Base-by-base conservation (phyloP, 2,888 invertebrate genomes). In the Ferdinandea cuprea region DNA sequence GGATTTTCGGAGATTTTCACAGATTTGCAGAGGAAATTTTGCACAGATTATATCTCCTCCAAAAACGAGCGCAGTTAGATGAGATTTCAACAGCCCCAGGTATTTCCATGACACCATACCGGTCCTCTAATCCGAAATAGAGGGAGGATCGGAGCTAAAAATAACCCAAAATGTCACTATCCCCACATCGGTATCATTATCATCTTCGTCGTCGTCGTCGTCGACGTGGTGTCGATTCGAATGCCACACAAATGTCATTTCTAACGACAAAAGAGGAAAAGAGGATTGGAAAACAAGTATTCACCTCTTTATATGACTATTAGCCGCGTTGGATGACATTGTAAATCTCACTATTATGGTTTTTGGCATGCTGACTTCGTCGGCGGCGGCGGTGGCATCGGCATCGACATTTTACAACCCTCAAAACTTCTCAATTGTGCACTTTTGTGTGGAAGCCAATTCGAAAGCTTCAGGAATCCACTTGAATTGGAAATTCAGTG, bases 21-120 rank as follows among this genome's bases (percentile, higher is more conserved):
- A 59, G 59, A 59, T 40, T 50, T 40, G 17, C 25, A 44, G 40
- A 15, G 50, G 30, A 42, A 48, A 52, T 52, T 52, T 35, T 52
- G 21, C 50, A 42, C 32, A 61, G 72, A 72, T 63, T 63, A 69
- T 59, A 37, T 69, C 69, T 40, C 11, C 15, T 21, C 52, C 35
- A 25, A 56, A 78, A 77, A 77, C 54, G 54, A 68, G 32, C 54
- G 25, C 56, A 68, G 46, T 37, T 46, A 69, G 72, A 80, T 80
- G 68, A 42, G 74, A 40, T 80, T 80, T 80, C 68, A 73, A 74
- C 68, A 80, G 74, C 79, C 69, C 42, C 69, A 65, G 74, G 80
- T 69, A 63, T 63, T 48, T 1, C 48, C n/a, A 17, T 46, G 25
- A 48, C 54, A 68, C n/a, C 4, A n/a, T 9, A 25, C 32, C 3